Evolutionary conservation across 2,113 vertebrate genomes (phyloP).

Genomic region (Pipra filicauda): DNA sequence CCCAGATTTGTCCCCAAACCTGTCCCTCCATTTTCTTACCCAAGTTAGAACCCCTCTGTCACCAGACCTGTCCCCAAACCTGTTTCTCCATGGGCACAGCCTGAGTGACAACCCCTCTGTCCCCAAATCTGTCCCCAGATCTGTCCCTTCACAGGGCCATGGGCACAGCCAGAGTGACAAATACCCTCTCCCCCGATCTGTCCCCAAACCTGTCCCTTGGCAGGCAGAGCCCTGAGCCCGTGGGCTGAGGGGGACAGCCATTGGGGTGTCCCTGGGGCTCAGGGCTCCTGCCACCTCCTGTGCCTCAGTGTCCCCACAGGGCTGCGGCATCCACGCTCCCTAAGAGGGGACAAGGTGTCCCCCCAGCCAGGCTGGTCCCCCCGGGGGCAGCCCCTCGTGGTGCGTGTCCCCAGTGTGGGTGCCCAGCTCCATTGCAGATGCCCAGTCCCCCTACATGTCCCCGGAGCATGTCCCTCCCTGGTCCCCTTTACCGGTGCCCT

Average conservation of each 20-base stretch:
- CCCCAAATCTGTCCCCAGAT: neutral
- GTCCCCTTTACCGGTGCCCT: too few species aligned
- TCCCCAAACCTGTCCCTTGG: neutral
- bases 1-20: neutral
- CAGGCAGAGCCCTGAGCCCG: fast-evolving
- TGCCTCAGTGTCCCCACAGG: neutral
- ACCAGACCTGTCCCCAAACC: neutral
- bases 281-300: neutral
- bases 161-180: neutral
- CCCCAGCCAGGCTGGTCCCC: neutral
- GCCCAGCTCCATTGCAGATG: fast-evolving
- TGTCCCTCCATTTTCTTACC: neutral
- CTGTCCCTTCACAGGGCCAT: too few species aligned
- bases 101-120: neutral
- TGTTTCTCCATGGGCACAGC: neutral
- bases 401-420: neutral
- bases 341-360: neutral
- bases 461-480: neutral
- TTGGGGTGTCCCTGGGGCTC: fast-evolving
- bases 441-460: neutral
- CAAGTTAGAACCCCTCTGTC: neutral
- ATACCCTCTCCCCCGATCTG: neutral
- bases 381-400: fast-evolving
- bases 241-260: neutral
- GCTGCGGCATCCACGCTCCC: neutral